Evolutionary conservation across 2,113 vertebrate species (phyloP).

Genomic region (Nothoprocta pentlandii): DNA sequence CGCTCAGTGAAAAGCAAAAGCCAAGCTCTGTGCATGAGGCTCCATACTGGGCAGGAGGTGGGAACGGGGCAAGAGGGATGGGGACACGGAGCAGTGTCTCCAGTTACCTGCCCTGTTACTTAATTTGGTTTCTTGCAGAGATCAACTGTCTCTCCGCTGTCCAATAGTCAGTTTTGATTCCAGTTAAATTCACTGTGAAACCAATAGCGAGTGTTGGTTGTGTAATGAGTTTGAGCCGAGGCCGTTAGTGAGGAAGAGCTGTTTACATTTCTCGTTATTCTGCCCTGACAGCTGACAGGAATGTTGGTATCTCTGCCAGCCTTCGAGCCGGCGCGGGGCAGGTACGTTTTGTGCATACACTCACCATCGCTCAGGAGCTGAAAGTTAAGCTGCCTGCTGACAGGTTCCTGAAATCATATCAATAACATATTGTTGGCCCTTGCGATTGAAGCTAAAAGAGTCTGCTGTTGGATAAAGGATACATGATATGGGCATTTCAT

Average conservation of each 20-base stretch:
- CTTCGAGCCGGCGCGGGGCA: constrained; percentile 79
- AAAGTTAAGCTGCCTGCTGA: constrained; percentile 89
- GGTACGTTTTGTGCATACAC: constrained; percentile 73
- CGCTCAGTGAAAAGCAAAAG: rapidly evolving
- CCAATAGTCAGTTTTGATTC: rapidly evolving
- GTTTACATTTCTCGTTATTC: constrained; percentile 48
- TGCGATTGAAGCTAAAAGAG: constrained; percentile 70
- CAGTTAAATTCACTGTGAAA: background rate
- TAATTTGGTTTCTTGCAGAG: background rate
- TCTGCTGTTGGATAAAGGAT: constrained; percentile 71
- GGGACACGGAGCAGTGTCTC: background rate
- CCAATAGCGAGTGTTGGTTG: rapidly evolving
- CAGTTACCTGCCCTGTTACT: background rate
- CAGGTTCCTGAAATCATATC: constrained; percentile 86
- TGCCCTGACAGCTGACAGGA: constrained; percentile 47
- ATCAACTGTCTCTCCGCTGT: background rate
- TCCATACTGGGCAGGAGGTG: background rate
- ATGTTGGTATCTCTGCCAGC: constrained; percentile 74
- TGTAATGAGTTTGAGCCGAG: background rate
- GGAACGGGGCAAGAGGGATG: background rate
- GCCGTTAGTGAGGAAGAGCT: background rate
- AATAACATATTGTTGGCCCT: constrained; percentile 86
- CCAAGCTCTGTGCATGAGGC: background rate
- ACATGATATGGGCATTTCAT: constrained; percentile 59
- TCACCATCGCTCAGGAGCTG: constrained; percentile 80